Percentiles rank a stretch among this genome's conserved stretches.
Evolutionary conservation across 2,797 vertebrate species (phyloP).

Genomic region (Brotogeris chrysoptera): DNA sequence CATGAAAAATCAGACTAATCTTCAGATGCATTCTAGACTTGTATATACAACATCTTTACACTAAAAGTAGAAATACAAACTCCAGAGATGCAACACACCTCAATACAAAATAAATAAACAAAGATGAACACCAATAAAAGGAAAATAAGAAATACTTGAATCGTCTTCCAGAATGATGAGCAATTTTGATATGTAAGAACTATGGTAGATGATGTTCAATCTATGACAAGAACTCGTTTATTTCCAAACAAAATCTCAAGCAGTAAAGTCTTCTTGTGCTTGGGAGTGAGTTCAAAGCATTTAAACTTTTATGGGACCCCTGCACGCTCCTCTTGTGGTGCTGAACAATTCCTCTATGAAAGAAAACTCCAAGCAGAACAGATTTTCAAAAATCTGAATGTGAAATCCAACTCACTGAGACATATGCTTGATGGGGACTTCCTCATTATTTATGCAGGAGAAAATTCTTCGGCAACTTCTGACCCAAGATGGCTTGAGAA

Average conservation of each 20-base stretch:
- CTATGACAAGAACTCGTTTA: not conserved
- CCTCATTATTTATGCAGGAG: not conserved
- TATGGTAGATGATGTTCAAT: not conserved
- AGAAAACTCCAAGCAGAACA: not conserved
- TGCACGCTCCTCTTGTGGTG: not conserved
- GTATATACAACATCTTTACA: not conserved
- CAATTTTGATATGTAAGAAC: not conserved
- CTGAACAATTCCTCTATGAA: not conserved
- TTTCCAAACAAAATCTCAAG: slow-evolving; percentile 47
- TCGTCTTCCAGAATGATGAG: not conserved
- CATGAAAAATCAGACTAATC: slow-evolving; percentile 30
- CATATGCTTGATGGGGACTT: not conserved
- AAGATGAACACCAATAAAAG: not conserved
- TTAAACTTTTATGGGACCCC: not conserved
- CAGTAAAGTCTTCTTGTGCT: not conserved
- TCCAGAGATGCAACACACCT: slow-evolving; percentile 10
- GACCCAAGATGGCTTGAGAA: not conserved
- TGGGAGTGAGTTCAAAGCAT: not conserved
- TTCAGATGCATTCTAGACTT: slow-evolving; percentile 5
- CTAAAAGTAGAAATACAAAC: slow-evolving; percentile 31
- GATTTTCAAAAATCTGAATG: not conserved
- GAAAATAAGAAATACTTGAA: not conserved
- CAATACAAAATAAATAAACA: slow-evolving; percentile 49
- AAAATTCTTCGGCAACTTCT: not conserved
- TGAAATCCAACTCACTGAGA: not conserved